phyloP scores from a whole-genome alignment of 2,888 invertebrate species.

The Philereme transversata region DNA sequence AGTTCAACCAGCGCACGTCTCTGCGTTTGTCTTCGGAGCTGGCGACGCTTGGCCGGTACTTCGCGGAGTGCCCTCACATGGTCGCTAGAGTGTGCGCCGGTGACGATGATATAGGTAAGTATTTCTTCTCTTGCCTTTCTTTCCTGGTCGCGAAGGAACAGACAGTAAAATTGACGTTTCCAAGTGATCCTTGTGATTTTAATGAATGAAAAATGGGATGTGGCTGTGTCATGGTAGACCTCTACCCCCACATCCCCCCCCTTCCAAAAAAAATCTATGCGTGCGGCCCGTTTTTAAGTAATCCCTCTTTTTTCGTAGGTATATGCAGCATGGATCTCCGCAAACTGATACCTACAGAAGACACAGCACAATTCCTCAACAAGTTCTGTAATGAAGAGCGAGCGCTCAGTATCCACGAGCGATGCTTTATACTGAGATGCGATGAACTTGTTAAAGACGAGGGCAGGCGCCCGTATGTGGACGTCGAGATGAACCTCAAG shows the following conservation, averaged over 20 bases:
- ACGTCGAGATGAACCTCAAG: constrained; percentile 77
- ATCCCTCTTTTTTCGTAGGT: constrained; percentile 48
- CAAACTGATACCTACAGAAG: constrained; percentile 73
- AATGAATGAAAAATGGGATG: too few species aligned
- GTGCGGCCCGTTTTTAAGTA: background rate
- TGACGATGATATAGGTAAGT: constrained; percentile 66
- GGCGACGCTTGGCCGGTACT: constrained; percentile 68
- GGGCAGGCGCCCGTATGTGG: constrained; percentile 68
- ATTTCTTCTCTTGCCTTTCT: too few species aligned
- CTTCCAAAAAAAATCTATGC: too few species aligned
- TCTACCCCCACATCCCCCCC: too few species aligned
- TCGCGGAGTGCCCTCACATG: constrained; percentile 74
- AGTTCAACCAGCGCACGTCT: constrained; percentile 78
- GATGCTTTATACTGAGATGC: constrained; percentile 67
- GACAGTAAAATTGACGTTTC: too few species aligned
- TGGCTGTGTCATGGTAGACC: too few species aligned
- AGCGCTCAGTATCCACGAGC: constrained; percentile 69
- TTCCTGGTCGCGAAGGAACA: too few species aligned
- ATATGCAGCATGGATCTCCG: constrained; percentile 80
- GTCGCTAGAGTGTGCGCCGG: constrained; percentile 67
- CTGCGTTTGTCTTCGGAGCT: constrained; percentile 74
- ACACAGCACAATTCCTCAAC: constrained; percentile 60
- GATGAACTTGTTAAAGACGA: constrained; percentile 42
- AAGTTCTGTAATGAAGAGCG: constrained; percentile 63
- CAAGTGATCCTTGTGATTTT: too few species aligned